Base-by-base conservation (phyloP, 2,888 invertebrate genomes). In the Coelopa pilipes region DNA sequence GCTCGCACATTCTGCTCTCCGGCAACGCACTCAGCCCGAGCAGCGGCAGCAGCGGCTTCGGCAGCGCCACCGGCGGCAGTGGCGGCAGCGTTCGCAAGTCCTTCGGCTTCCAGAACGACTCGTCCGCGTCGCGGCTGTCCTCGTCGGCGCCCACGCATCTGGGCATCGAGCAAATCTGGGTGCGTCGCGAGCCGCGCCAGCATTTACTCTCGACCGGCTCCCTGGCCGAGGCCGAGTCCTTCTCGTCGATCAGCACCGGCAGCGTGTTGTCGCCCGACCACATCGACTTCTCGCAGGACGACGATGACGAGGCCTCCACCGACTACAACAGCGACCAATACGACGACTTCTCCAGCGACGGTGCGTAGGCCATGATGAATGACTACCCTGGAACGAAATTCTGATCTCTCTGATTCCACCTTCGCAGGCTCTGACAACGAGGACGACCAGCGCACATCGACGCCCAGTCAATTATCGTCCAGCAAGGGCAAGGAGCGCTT, bases 241-340 rank as follows among this genome's bases (percentile, higher is more conserved):
- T 93, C 46, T 95, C 95, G 45, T 95, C 95, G 9, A 86, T 95
- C 21, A 95, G 95, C 76, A 93, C 93, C 0, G 94, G 93, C 76
- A 95, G 94, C 74, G 91, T 96, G 34, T 89, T 96, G 19, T 96
- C 96, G 85, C 96, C 96, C 7, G 94, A 94, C 81, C 92, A 92
- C 73, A 92, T 91, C 79, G 92, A 92, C 84, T 92, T 93, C 80
- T 95, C 95, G 55, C 94, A 94, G 80, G 86, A 86, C 72, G 96
- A 96, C 85, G 96, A 96, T 83, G 96, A 96, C 87, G 84, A 84
- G 67, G 94, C 93, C 62, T 92, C 92, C 80, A 93, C 94, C 63
- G 95, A 95, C 84, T 94, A 94, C 81, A 96, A 96, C 80, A 94
- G 93, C 83, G 94, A 94, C 84, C 93, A 94, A 89, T 95, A 95